Evolutionary conservation across 2,797 vertebrate species (phyloP).

Genomic region (Danio tinwini): DNA sequence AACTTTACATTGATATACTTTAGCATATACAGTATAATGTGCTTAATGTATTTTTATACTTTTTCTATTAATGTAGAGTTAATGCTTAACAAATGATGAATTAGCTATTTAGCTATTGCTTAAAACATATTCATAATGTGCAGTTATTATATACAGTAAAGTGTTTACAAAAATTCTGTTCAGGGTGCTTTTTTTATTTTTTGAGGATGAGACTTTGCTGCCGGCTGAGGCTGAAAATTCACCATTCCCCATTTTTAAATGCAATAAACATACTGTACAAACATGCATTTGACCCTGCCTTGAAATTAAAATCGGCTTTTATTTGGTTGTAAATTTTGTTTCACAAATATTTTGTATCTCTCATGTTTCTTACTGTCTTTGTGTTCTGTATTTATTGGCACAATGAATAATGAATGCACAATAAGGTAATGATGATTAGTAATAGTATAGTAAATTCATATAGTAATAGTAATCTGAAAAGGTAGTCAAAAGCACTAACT

Average conservation of each 20-base stretch:
- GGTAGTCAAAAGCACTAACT: neutral
- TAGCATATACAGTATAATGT: too few species aligned
- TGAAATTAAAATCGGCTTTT: neutral
- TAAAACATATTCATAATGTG: too few species aligned
- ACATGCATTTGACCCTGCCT: neutral
- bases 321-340: neutral
- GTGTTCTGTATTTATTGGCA: neutral
- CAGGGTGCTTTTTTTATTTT: neutral
- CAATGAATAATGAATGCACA: neutral
- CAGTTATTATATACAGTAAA: too few species aligned
- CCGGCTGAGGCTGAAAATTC: neutral
- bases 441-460: too few species aligned
- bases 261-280: neutral
- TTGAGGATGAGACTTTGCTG: neutral
- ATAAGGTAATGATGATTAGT: neutral
- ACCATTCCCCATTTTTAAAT: neutral
- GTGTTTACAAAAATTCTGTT: neutral
- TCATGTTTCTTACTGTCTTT: neutral
- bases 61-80: too few species aligned
- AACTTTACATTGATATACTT: too few species aligned
- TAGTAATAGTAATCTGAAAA: neutral
- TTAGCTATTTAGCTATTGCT: too few species aligned
- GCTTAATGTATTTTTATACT: too few species aligned
- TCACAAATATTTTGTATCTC: neutral
- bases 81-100: too few species aligned